Base-by-base conservation (phyloP, 2,797 vertebrate species). In the Spinus olivaceus region DNA sequence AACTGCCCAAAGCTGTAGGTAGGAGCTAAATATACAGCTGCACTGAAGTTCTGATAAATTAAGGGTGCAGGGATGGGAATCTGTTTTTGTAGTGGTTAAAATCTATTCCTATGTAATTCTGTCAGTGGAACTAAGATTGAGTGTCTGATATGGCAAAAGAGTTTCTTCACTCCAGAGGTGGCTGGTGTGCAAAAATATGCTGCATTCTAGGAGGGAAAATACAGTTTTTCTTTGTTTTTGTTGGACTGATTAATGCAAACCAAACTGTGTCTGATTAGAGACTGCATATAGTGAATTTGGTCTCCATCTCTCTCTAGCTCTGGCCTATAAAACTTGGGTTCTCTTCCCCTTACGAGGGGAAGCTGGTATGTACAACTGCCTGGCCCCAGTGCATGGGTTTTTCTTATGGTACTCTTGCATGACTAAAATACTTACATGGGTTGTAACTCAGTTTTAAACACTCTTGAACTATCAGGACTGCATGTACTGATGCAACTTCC, bases 291-390 rank as follows among this genome's bases (percentile, higher is more conserved):
- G 97, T 97, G 90, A 96, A 96, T 83, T 91, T 95, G 69, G 44
- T 98, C 80, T 97, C 85, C 91, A 27, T 97, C 92, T 98, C 91
- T 98, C 91, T 86, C 90, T 96, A 99, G 99, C 98, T 97, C 90
- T 99, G 98, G 98, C 98, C 98, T 98, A 98, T 99, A 98, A 99
- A 99, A 97, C 98, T 99, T 98, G 99, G 99, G 97, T 99, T 99
- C 98, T 98, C 99, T 93, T 98, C 99, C 98, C 99, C 99, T 97
- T 98, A 98, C 92, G 99, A 99, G 98, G 99, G 98, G 98, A 98
- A 98, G 96, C 98, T 98, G 99, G 99, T 99, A 99, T 88, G 99
- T 99, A 99, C 98, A 23, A 78, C 64, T 73, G 76, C 81, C 42
- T 47, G 65, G 14, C 30, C 83, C 69, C 46, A 63, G 24, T 94